Evolutionary conservation across 2,113 vertebrate species (phyloP).

Genomic region (Ia io): DNA sequence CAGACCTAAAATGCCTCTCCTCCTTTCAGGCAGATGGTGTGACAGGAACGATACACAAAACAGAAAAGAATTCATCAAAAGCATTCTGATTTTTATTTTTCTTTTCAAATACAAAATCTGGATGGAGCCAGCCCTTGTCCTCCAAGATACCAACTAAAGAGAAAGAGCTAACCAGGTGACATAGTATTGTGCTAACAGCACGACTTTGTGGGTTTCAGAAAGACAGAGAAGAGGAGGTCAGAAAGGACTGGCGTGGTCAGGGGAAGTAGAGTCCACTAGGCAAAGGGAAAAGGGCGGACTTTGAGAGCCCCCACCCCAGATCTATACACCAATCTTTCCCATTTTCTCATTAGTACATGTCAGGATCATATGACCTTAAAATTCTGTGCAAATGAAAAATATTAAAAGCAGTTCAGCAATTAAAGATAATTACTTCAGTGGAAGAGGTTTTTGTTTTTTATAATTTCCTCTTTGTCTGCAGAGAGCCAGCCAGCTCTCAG

Average conservation of each 20-base stretch:
- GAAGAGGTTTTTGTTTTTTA: conserved; percentile 48
- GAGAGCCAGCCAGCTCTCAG: conserved; percentile 22
- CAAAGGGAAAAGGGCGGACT: too few species aligned
- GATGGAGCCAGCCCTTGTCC: not conserved
- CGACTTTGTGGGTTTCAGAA: not conserved
- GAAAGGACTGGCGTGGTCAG: rapidly evolving
- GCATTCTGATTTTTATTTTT: not conserved
- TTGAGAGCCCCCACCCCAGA: rapidly evolving
- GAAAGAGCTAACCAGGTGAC: not conserved
- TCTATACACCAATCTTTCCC: not conserved
- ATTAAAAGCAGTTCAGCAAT: not conserved
- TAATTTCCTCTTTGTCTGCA: conserved; percentile 65
- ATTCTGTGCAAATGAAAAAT: not conserved
- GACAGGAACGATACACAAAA: rapidly evolving
- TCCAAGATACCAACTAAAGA: not conserved
- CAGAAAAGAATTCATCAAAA: not conserved
- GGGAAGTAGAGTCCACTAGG: too few species aligned
- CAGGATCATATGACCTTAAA: not conserved
- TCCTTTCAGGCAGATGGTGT: not conserved
- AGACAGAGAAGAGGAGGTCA: not conserved
- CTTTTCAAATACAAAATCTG: not conserved
- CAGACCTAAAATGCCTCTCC: not conserved
- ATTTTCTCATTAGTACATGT: not conserved
- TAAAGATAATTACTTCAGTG: conserved; percentile 46
- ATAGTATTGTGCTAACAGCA: rapidly evolving